These are phyloP conservation scores for Dicranocentrus wangi DNA, from an alignment of 2,888 invertebrate species.

Conservation along the genomic window DNA sequence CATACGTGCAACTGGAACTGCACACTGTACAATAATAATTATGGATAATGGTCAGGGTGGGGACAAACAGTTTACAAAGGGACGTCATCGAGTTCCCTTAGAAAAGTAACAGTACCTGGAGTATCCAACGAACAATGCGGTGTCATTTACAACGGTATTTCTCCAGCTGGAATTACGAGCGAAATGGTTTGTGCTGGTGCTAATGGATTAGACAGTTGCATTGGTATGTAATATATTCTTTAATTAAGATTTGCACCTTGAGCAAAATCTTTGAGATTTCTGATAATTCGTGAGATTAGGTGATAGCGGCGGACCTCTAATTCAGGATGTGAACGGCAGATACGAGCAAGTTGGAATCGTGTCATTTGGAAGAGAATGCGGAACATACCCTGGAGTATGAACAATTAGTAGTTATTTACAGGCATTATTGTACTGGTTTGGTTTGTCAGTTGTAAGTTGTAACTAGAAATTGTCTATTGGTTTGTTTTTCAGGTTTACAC, in stretches of 20 bases:
- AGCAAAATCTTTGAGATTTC: too few relatives aligned
- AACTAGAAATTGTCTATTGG: neutral
- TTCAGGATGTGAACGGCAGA: slow-evolving; percentile 29
- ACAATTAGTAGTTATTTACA: neutral
- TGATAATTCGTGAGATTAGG: slow-evolving; percentile 20
- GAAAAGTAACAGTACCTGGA: slow-evolving; percentile 39
- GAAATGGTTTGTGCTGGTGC: slow-evolving; percentile 86
- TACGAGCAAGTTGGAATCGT: slow-evolving; percentile 59
- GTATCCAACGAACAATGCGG: slow-evolving; percentile 82
- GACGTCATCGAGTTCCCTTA: slow-evolving; percentile 21
- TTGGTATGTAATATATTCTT: slow-evolving; percentile 81
- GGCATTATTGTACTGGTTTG: too few relatives aligned
- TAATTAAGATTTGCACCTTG: too few relatives aligned
- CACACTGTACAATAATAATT: neutral
- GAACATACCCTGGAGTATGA: slow-evolving; percentile 30
- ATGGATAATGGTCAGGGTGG: slow-evolving; percentile 20
- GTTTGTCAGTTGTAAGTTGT: too few relatives aligned
- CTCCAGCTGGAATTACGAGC: slow-evolving; percentile 90
- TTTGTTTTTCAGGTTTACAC: slow-evolving; percentile 81
- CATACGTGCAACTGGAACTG: too few relatives aligned
- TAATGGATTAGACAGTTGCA: neutral
- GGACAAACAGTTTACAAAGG: slow-evolving; percentile 43
- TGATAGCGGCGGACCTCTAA: slow-evolving; percentile 50
- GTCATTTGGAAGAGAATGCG: slow-evolving; percentile 48
- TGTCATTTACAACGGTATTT: slow-evolving; percentile 86